Evolutionary conservation across 2,888 invertebrate species (phyloP).

Genomic region (Diarsia brunnea): DNA sequence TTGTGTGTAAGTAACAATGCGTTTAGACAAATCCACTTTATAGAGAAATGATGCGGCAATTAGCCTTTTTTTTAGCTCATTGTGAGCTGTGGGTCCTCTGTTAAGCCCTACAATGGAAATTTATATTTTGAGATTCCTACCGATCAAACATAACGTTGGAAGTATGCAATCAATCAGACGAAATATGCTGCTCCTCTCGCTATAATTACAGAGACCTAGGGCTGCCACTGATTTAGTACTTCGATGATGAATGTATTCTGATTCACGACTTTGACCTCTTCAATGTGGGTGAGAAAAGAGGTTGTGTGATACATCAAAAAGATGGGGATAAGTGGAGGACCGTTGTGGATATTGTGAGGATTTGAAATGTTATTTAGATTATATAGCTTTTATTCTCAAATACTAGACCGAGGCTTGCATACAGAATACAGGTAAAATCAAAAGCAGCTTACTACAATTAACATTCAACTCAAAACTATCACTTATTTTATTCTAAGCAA

Average conservation of each 20-base stretch:
- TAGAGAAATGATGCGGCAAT: neutral
- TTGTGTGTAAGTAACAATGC: neutral
- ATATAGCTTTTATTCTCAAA: neutral
- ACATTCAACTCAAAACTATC: neutral
- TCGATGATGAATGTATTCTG: neutral
- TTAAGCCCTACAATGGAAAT: neutral
- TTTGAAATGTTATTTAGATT: neutral
- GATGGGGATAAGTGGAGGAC: neutral
- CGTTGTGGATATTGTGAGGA: neutral
- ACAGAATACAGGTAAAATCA: neutral
- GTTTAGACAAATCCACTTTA: neutral
- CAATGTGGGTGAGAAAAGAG: neutral
- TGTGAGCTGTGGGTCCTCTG: too few relatives aligned
- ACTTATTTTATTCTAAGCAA: neutral
- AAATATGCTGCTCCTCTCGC: conserved; percentile 37
- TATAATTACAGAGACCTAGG: conserved; percentile 32
- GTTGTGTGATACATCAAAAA: neutral
- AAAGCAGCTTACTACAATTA: neutral
- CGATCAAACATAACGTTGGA: conserved; percentile 30
- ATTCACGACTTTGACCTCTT: neutral
- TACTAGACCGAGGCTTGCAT: neutral
- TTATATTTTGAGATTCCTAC: conserved; percentile 1
- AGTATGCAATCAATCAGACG: conserved; percentile 50
- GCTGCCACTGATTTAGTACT: conserved; percentile 14
- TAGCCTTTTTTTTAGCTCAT: too few relatives aligned